Conservation (phyloP, 2,888 invertebrate genomes). For the Heliconius ethilla region DNA sequence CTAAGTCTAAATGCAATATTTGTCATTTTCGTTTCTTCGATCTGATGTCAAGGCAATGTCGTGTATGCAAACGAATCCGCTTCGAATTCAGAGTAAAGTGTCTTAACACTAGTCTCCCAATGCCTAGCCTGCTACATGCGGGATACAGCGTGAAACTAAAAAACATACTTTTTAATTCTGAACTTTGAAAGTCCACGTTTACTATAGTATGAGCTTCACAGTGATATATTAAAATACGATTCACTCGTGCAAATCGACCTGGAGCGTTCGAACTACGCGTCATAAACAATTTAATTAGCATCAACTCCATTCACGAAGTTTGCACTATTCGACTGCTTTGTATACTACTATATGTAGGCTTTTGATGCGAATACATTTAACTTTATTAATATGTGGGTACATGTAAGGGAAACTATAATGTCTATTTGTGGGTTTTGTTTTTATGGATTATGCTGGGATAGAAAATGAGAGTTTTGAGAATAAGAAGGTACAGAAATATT, state of each 20-base stretch:
- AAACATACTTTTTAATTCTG: not conserved
- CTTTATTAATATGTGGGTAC: not conserved
- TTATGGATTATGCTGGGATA: not conserved
- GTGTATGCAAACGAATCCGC: too few relatives aligned
- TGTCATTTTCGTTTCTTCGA: too few relatives aligned
- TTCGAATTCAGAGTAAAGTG: too few relatives aligned
- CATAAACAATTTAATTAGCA: constrained; percentile 68
- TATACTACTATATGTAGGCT: constrained; percentile 16
- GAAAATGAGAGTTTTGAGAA: too few relatives aligned
- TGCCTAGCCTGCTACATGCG: too few relatives aligned
- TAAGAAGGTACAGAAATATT: not conserved
- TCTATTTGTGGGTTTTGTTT: not conserved
- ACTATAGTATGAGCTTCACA: not conserved
- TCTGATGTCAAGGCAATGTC: too few relatives aligned
- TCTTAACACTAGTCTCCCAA: too few relatives aligned
- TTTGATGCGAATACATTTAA: constrained; percentile 18
- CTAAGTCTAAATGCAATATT: too few relatives aligned
- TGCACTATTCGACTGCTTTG: constrained; percentile 32
- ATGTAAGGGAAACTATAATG: not conserved
- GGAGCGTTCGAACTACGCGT: constrained; percentile 55
- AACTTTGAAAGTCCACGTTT: not conserved
- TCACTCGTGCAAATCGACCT: constrained; percentile 47
- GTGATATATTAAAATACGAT: constrained; percentile 16
- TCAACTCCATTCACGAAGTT: constrained; percentile 46
- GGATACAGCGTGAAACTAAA: too few relatives aligned